phyloP scores from a whole-genome alignment of 2,888 invertebrate species.

The Branchipolynoe longqiensis region DNA sequence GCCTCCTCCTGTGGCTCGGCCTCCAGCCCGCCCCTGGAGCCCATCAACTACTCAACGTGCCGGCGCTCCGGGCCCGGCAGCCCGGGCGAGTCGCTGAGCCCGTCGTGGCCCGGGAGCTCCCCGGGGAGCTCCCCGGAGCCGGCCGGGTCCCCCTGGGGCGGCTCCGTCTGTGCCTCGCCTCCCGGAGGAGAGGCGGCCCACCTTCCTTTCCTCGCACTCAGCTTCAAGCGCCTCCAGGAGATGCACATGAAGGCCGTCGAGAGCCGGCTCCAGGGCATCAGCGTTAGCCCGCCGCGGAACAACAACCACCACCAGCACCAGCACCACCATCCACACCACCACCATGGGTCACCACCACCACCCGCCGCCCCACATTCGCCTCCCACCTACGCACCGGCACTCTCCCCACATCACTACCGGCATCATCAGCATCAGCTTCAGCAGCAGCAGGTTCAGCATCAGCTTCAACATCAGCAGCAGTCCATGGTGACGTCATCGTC shows the following conservation, averaged over 20 bases:
- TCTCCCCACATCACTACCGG: too few species aligned
- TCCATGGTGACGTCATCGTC: not conserved
- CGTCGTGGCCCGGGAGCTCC: slow-evolving; percentile 32
- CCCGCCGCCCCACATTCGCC: not conserved
- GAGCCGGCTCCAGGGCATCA: slow-evolving; percentile 30
- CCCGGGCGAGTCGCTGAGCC: not conserved
- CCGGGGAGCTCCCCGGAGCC: slow-evolving; percentile 16
- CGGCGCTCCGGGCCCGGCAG: not conserved
- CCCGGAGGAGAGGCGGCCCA: not conserved
- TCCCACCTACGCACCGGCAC: not conserved
- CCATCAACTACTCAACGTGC: slow-evolving; percentile 49
- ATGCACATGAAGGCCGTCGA: slow-evolving; percentile 57
- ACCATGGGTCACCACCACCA: not conserved
- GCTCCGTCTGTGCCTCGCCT: not conserved
- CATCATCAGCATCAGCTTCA: too few species aligned
- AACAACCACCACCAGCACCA: not conserved
- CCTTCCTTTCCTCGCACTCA: slow-evolving; percentile 56
- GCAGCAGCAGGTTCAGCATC: too few species aligned
- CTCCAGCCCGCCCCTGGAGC: slow-evolving; percentile 23
- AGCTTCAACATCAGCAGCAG: too few species aligned
- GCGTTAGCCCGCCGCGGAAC: not conserved
- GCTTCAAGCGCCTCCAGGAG: slow-evolving; percentile 58
- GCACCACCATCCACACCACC: not conserved
- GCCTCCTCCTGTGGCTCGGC: slow-evolving; percentile 3
- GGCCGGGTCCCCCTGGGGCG: not conserved